phyloP scores from a whole-genome alignment of 2,797 vertebrate genomes.

The Falco biarmicus region DNA sequence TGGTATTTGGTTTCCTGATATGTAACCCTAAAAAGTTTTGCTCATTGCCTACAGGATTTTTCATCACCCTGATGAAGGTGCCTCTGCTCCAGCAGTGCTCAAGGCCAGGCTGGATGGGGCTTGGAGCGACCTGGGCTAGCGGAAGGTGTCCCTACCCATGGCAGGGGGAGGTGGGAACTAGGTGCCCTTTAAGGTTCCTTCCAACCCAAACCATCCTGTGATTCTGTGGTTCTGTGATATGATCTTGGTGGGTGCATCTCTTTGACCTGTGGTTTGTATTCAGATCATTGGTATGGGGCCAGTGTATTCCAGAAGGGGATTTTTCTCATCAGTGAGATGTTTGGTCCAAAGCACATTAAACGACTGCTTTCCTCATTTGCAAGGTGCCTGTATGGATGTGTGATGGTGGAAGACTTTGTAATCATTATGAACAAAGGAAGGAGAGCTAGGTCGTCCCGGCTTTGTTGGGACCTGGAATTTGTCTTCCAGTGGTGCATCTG shows the following conservation, averaged over 20 bases:
- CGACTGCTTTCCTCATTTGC: neutral
- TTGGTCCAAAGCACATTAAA: neutral
- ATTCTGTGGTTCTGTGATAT: too few relatives aligned
- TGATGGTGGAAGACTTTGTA: neutral
- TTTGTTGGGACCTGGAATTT: neutral
- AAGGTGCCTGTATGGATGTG: neutral
- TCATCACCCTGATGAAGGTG: neutral
- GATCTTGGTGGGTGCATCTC: neutral
- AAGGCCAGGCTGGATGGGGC: too few relatives aligned
- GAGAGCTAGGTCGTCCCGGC: neutral
- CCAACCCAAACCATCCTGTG: too few relatives aligned
- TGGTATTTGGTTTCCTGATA: neutral
- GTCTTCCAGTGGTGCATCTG: neutral
- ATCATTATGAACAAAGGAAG: neutral
- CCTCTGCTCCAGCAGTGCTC: too few relatives aligned
- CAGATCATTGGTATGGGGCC: too few relatives aligned
- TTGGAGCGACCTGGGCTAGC: too few relatives aligned
- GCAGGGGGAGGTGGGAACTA: too few relatives aligned
- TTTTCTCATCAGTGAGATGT: neutral
- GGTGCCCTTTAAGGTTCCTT: too few relatives aligned
- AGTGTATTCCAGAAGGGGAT: neutral
- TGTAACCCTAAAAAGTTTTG: neutral
- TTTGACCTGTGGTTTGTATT: fast-evolving
- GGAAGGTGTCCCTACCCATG: too few relatives aligned
- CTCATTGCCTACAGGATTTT: neutral